Evolutionary conservation across 2,113 vertebrate species (phyloP).

Genomic region (Telmatochromis sp.): DNA sequence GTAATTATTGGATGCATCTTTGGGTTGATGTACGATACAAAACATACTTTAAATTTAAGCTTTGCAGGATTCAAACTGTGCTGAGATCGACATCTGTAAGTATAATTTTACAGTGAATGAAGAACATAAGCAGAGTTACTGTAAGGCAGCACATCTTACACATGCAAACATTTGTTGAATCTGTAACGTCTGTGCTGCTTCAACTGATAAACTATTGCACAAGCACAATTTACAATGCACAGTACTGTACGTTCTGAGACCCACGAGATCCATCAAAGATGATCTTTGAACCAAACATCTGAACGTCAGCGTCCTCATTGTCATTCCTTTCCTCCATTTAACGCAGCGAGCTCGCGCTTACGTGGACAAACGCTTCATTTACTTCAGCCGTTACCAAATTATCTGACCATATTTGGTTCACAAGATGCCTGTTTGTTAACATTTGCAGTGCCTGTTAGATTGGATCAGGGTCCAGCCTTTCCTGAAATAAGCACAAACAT

Average conservation of each 20-base stretch:
- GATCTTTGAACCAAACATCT: background rate
- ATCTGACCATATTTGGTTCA: conserved; percentile 51
- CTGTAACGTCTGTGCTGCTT: background rate
- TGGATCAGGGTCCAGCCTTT: conserved; percentile 54
- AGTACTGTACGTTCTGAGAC: background rate
- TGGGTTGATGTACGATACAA: background rate
- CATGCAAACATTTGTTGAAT: background rate
- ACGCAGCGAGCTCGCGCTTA: background rate
- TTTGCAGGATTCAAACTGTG: background rate
- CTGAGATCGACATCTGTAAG: background rate
- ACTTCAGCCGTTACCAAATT: conserved; percentile 5
- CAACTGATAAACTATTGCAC: background rate
- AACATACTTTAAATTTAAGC: background rate
- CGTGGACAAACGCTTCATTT: background rate
- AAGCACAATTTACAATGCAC: accelerated
- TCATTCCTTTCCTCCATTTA: background rate
- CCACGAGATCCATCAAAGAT: background rate
- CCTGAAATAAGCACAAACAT: conserved; percentile 35
- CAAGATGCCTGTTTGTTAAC: conserved; percentile 55
- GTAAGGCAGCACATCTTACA: background rate
- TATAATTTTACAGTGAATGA: background rate
- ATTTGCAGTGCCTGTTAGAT: conserved; percentile 8
- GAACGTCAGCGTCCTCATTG: background rate
- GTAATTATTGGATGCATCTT: background rate
- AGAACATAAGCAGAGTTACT: background rate